A percentile compares a stretch with the other conserved stretches of the same genome.
Conservation (phyloP, 2,797 vertebrate genomes). For the Danio tinwini region DNA sequence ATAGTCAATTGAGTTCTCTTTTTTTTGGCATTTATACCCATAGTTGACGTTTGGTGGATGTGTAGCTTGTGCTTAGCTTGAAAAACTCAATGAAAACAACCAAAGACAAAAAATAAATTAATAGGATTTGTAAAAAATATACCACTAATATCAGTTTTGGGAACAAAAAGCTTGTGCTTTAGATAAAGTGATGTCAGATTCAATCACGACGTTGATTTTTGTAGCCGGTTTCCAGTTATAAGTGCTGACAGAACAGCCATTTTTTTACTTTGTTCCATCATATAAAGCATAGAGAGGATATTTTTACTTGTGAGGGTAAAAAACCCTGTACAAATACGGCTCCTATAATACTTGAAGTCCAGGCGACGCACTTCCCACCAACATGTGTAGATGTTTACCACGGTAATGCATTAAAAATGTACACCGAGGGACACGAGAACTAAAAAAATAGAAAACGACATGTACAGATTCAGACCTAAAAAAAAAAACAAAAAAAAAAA, state of each 20-base stretch:
- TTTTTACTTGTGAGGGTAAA: slow-evolving; percentile 1
- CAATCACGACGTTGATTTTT: slow-evolving; percentile 9
- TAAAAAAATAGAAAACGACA: slow-evolving; percentile 4
- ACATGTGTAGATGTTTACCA: slow-evolving; percentile 23
- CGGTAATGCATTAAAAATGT: slow-evolving; percentile 3
- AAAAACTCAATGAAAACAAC: slow-evolving; percentile 23
- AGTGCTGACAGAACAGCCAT: background rate
- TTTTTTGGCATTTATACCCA: slow-evolving; percentile 45
- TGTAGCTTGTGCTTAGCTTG: slow-evolving; percentile 50
- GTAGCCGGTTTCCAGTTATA: slow-evolving; percentile 16
- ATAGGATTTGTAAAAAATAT: background rate
- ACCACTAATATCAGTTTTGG: slow-evolving; percentile 3
- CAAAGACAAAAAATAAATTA: slow-evolving; percentile 5
- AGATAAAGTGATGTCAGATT: slow-evolving; percentile 9
- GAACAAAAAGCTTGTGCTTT: slow-evolving; percentile 44
- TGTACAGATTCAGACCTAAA: slow-evolving; percentile 34
- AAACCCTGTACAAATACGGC: slow-evolving; percentile 8
- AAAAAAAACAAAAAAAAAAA: slow-evolving; percentile 25
- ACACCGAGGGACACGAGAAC: slow-evolving; percentile 26
- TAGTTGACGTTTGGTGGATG: slow-evolving; percentile 31
- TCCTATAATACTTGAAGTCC: slow-evolving; percentile 20
- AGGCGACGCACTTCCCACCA: background rate
- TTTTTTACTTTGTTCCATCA: slow-evolving; percentile 6
- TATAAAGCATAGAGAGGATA: background rate
- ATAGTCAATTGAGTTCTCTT: slow-evolving; percentile 28